These are phyloP conservation scores for Eulimnadia texana DNA, from an alignment of 1,140 invertebrate genomes.

Conservation along the genomic window DNA sequence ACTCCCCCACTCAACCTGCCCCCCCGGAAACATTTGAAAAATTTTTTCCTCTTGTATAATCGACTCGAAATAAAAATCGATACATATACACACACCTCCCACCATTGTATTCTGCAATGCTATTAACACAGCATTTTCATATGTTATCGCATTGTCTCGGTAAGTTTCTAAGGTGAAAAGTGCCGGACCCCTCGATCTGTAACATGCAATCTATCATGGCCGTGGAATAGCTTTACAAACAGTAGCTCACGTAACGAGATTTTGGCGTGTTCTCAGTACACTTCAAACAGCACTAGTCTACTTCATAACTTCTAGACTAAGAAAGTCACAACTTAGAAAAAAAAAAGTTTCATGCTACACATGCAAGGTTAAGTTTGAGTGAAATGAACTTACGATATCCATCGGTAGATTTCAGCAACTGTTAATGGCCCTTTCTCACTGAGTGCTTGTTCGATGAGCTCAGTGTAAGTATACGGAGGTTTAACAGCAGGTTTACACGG, in stretches of 20 bases:
- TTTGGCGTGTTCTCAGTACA: background rate
- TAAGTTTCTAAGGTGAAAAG: no score
- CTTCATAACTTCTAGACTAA: no score
- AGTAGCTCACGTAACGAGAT: background rate
- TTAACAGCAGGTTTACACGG: constrained; percentile 18
- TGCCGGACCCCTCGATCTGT: background rate
- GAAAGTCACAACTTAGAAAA: no score
- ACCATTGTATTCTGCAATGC: no score
- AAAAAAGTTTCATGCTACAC: no score
- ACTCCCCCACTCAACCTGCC: no score
- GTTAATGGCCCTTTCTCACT: constrained; percentile 61
- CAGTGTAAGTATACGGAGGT: constrained; percentile 44
- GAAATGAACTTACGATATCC: constrained; percentile 63
- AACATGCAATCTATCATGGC: background rate
- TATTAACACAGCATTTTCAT: no score
- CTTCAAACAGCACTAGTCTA: no score
- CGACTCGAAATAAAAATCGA: background rate
- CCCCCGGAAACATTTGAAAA: background rate
- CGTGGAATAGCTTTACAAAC: background rate
- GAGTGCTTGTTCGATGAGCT: constrained; percentile 69
- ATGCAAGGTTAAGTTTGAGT: constrained; percentile 2
- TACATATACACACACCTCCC: background rate
- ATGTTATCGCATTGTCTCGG: no score
- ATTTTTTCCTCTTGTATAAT: background rate
- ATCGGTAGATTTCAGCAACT: constrained; percentile 77